Evolutionary conservation across 2,113 vertebrate genomes (phyloP), one percentile per base, ranked within the genome.

Genomic region (Silurus glanis): DNA sequence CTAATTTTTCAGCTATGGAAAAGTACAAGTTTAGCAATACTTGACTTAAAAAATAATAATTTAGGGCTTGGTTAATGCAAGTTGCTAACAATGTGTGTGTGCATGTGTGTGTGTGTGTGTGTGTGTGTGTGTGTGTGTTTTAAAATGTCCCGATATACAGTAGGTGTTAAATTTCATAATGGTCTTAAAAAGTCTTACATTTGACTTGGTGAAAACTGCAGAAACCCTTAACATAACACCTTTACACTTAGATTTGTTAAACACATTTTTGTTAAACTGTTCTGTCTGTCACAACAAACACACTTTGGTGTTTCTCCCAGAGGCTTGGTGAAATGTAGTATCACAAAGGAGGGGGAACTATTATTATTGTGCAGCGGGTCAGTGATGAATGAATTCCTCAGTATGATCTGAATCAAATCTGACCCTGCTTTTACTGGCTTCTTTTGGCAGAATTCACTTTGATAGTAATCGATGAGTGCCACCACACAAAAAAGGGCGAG

Each of bases 381-480:
- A 76, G 37, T 37, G 37, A 37, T 37, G 37, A 72, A 49, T 21
- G 1, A 23, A 72, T 45, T 72, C 45, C 17, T 47, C 45, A 19
- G 9, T 72, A 23, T 72, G 17, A 37, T 21, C 17, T 47, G 71
- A 49, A 23, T 74, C 19, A 74, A 12, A 4, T 23, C 71, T 12
- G 19, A 37, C 37, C 37, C 37, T 2, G 25, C 47, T 80, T 55
- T 49, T 86, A 59, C 74, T 84, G 23, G 83, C 59, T 55, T 74
- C 16, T 84, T 37, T 37, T 0, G 91, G 0, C 88, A 99, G 98
- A 96, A 86, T 96, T 99, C 93, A 95, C 97, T 3, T 94, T 99
- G 83, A 93, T 99, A n/a, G 93, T 99, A 75, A 97, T 99, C 21
- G 98, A 99, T 83, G 98, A 99, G 91, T 99, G 97, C 80, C 98